These are phyloP conservation scores for Encarsia formosa DNA, from an alignment of 2,888 invertebrate species.

Conservation along the genomic window DNA sequence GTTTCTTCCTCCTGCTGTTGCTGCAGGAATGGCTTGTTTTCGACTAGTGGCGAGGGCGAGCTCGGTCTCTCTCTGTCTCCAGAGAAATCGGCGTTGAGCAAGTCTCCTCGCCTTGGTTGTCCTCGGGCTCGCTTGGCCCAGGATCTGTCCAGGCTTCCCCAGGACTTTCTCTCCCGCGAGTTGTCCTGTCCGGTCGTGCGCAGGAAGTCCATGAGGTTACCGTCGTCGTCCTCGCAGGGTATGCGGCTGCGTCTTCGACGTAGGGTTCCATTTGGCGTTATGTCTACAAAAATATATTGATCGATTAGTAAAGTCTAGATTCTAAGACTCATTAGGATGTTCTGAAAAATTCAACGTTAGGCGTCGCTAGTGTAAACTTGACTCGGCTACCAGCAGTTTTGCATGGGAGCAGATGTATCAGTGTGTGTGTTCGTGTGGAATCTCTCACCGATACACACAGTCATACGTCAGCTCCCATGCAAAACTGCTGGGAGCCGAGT, in stretches of 20 bases:
- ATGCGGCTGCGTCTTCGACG: slow-evolving; percentile 76
- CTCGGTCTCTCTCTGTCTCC: slow-evolving; percentile 69
- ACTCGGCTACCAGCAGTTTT: too few species aligned
- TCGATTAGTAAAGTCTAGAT: too few species aligned
- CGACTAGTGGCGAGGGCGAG: slow-evolving; percentile 63
- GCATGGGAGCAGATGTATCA: too few species aligned
- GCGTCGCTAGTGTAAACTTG: too few species aligned
- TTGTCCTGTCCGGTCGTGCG: slow-evolving; percentile 73
- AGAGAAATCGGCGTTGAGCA: slow-evolving; percentile 68
- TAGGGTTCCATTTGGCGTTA: slow-evolving; percentile 85
- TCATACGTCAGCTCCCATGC: too few species aligned
- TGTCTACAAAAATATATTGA: slow-evolving; percentile 57
- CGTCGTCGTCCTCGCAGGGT: slow-evolving; percentile 78
- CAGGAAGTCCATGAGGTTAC: slow-evolving; percentile 80
- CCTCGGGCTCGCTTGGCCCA: slow-evolving; percentile 79
- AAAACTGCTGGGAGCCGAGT: too few species aligned
- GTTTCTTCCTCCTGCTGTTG: slow-evolving; percentile 56
- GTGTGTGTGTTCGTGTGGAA: too few species aligned
- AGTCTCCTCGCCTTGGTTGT: slow-evolving; percentile 74
- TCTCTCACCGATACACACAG: too few species aligned
- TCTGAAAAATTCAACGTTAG: too few species aligned
- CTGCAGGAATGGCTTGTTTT: slow-evolving; percentile 55
- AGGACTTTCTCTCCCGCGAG: slow-evolving; percentile 72
- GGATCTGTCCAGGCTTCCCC: slow-evolving; percentile 85
- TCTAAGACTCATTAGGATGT: too few species aligned